Conservation (phyloP, 92 coral and sea anemone genomes). For the Nematostella vectensis region DNA sequence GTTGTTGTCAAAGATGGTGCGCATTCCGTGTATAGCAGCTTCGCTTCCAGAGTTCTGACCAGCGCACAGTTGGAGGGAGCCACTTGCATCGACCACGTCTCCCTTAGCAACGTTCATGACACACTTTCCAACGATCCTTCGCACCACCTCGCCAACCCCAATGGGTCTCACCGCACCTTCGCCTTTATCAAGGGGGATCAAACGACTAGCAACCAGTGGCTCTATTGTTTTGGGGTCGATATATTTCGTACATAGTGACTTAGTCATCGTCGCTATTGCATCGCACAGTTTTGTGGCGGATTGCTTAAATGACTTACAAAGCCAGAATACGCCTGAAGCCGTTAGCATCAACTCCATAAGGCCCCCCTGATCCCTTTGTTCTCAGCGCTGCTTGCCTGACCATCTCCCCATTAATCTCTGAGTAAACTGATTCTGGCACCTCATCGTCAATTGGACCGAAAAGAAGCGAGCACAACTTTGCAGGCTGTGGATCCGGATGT, state of each 20-base stretch:
- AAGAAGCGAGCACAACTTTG: constrained; percentile 8
- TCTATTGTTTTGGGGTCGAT: constrained; percentile 26
- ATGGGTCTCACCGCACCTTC: constrained; percentile 3
- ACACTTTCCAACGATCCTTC: constrained; percentile 17
- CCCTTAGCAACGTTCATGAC: constrained; percentile 14
- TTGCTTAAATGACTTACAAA: constrained; percentile 32
- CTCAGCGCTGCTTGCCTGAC: constrained; percentile 34
- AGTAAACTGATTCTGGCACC: constrained; percentile 34
- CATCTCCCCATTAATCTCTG: constrained; percentile 31
- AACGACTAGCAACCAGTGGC: constrained; percentile 1
- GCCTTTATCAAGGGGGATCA: constrained; percentile 4
- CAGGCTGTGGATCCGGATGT: constrained; percentile 29
- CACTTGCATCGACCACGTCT: constrained; percentile 27
- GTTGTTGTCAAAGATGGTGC: no score
- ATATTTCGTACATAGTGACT: constrained; percentile 24
- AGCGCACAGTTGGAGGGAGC: constrained; percentile 21
- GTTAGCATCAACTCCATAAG: constrained; percentile 24
- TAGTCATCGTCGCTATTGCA: constrained; percentile 29
- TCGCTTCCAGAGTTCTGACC: constrained; percentile 16
- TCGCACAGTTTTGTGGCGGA: constrained; percentile 19
- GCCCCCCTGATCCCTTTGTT: constrained; percentile 39
- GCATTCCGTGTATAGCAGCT: no score
- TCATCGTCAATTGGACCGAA: constrained; percentile 35
- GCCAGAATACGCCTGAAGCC: constrained; percentile 36
- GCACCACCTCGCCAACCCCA: constrained; percentile 3